Conservation (phyloP, 2,113 vertebrate genomes). For the Thinocorus orbignyianus region DNA sequence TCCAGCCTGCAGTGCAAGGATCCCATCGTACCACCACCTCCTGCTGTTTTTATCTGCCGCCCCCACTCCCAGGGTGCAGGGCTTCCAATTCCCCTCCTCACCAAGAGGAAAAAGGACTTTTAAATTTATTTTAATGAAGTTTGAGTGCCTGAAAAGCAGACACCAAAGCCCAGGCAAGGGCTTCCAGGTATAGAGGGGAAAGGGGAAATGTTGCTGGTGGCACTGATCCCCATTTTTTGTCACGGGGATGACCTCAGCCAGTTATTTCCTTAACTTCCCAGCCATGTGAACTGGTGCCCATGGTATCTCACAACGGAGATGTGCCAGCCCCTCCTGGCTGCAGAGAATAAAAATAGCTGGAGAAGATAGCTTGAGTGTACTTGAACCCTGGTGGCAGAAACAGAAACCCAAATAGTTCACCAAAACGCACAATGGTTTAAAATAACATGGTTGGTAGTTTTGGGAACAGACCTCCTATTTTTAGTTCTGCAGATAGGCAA, state of each 20-base stretch:
- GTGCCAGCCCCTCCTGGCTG: conserved; percentile 41
- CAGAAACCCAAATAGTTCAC: conserved; percentile 1
- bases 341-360: conserved; percentile 2
- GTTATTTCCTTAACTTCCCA: background rate
- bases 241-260: background rate
- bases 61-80: no score
- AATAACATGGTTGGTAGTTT: background rate
- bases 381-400: background rate
- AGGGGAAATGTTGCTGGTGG: background rate
- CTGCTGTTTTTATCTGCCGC: background rate
- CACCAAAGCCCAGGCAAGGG: background rate
- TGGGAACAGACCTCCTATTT: background rate
- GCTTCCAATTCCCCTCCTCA: background rate
- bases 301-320: conserved; percentile 5
- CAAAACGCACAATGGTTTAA: background rate
- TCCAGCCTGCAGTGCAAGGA: accelerated
- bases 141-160: background rate
- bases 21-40: accelerated
- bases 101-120: background rate
- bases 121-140: background rate
- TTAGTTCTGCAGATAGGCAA: background rate
- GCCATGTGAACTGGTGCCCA: background rate
- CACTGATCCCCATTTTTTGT: background rate
- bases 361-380: background rate
- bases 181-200: background rate